Conservation (phyloP, 2,113 vertebrate genomes). For the Phylloscopus whistleri region DNA sequence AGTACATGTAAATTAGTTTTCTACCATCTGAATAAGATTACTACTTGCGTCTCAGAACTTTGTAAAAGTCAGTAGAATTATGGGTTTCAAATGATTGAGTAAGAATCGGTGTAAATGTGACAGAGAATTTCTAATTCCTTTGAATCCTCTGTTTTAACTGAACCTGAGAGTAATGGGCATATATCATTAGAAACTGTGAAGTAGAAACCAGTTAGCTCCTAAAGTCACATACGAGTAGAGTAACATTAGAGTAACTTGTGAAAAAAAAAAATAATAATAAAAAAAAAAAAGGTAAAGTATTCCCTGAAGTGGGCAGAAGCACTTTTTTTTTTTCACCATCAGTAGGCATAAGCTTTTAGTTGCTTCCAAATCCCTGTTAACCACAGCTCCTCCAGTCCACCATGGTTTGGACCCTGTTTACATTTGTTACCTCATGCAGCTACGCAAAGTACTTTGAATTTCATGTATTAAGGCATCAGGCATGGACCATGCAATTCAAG, state of each 20-base stretch:
- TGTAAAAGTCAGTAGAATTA: not conserved
- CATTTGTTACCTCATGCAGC: not conserved
- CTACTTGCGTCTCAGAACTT: not conserved
- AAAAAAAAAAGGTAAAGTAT: not conserved
- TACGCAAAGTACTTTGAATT: not conserved
- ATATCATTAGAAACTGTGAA: not conserved
- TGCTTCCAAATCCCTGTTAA: not conserved
- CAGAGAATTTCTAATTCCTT: not conserved
- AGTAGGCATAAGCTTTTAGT: not conserved
- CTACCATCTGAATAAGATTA: not conserved
- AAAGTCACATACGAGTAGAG: not conserved
- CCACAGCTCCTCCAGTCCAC: not conserved
- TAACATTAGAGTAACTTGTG: not conserved
- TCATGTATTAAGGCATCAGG: not conserved
- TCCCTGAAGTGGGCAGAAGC: not conserved
- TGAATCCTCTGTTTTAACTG: not conserved
- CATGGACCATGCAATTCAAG: not conserved
- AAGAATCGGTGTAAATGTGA: rapidly evolving
- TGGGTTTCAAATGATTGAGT: not conserved
- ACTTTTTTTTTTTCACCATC: not conserved
- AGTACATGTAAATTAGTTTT: not conserved
- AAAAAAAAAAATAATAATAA: not conserved
- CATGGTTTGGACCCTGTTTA: not conserved
- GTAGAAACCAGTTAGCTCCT: not conserved
- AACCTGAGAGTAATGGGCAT: not conserved